A percentile compares a stretch with the other conserved stretches of the same genome.
Evolutionary conservation across 2,113 vertebrate genomes (phyloP).

Genomic region (Rousettus leschenaultii): DNA sequence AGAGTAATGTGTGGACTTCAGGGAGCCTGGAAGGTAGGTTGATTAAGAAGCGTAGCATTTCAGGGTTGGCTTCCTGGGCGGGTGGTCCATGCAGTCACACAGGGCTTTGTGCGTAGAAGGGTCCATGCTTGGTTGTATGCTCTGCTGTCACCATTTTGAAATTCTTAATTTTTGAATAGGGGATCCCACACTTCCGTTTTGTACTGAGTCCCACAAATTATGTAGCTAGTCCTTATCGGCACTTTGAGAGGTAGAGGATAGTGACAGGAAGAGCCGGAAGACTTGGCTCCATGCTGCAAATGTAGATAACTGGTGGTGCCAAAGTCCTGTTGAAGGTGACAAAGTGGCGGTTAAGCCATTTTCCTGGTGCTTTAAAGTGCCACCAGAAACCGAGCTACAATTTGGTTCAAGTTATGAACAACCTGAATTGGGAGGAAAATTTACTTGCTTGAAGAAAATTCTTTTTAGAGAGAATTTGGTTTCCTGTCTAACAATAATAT

Average conservation of each 20-base stretch:
- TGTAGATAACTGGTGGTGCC: fast-evolving
- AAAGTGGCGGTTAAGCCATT: too few relatives aligned
- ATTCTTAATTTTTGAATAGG: neutral
- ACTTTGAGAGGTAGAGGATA: neutral
- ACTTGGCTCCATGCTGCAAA: too few relatives aligned
- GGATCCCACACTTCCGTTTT: neutral
- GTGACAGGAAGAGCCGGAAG: neutral
- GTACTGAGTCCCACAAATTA: neutral
- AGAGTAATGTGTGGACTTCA: neutral
- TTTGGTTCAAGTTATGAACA: neutral
- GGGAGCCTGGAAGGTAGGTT: fast-evolving
- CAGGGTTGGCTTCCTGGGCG: neutral
- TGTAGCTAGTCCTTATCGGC: neutral
- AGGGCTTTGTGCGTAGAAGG: neutral
- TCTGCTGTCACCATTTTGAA: neutral
- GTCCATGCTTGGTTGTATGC: neutral
- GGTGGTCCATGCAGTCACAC: fast-evolving
- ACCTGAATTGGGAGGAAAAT: neutral
- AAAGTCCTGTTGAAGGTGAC: neutral
- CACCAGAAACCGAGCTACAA: neutral
- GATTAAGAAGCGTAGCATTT: neutral
- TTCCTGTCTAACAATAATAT: neutral
- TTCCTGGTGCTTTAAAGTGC: neutral
- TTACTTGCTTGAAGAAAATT: neutral
- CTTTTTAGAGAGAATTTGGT: neutral